phyloP scores from a whole-genome alignment of 2,113 vertebrate species.

The Lagopus leucura region DNA sequence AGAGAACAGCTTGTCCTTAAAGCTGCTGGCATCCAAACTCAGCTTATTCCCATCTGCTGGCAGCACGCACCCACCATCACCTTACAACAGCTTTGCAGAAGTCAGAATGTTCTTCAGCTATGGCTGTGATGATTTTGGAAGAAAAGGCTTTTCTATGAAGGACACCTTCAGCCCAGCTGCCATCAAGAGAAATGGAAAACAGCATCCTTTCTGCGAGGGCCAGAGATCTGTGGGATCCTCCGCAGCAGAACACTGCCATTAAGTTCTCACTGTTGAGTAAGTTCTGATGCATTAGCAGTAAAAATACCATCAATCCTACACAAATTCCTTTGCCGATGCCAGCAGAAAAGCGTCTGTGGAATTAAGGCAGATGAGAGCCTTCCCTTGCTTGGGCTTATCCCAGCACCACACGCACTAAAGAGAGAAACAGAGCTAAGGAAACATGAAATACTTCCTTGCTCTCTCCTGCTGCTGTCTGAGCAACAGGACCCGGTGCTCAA shows the following conservation, averaged over 20 bases:
- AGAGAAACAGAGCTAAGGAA: constrained; percentile 59
- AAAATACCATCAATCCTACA: constrained; percentile 53
- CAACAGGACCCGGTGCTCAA: not conserved
- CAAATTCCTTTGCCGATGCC: constrained; percentile 62
- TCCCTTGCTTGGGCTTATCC: constrained; percentile 18
- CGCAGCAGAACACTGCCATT: not conserved
- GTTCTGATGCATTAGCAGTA: constrained; percentile 47
- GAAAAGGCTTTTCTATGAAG: not conserved
- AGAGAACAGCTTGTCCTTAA: not conserved
- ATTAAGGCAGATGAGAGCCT: constrained; percentile 64
- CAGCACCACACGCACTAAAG: constrained; percentile 57
- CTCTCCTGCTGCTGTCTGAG: constrained; percentile 18
- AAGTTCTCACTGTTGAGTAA: not conserved
- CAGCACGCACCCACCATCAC: not conserved
- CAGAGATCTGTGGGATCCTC: not conserved
- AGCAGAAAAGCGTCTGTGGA: constrained; percentile 33
- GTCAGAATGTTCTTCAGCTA: not conserved
- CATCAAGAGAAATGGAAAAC: not conserved
- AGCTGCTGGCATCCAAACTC: not conserved
- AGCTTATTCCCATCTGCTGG: accelerated
- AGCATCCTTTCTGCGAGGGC: not conserved
- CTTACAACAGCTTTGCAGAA: not conserved
- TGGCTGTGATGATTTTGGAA: constrained; percentile 8
- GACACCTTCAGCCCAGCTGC: not conserved
- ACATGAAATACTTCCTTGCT: constrained; percentile 68